These are phyloP conservation scores for Malacoraja senta DNA, from an alignment of 2,797 vertebrate species.

Conservation along the genomic window DNA sequence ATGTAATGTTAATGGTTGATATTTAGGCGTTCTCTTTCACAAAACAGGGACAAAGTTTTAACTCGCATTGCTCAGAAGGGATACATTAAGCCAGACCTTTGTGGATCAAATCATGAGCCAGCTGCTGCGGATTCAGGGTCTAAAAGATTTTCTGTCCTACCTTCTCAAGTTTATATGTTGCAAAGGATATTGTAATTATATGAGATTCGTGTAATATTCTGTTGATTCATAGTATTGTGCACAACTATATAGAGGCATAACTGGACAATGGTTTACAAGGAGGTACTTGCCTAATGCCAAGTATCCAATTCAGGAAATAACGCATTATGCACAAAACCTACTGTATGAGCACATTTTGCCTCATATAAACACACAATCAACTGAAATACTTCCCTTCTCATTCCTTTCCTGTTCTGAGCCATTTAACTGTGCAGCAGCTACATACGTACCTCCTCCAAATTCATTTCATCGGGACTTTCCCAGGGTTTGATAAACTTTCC, in stretches of 20 bases:
- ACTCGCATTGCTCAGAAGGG: background rate
- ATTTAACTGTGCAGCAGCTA: background rate
- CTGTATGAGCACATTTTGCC: background rate
- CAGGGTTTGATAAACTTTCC: constrained; percentile 93
- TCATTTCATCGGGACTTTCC: constrained; percentile 97
- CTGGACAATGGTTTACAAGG: constrained; percentile 5
- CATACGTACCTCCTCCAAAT: constrained; percentile 83
- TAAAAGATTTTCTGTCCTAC: background rate
- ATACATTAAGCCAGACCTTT: background rate
- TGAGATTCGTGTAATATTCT: background rate
- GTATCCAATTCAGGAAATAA: constrained; percentile 9
- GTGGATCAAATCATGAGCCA: background rate
- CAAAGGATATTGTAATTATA: background rate
- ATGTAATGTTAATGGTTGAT: background rate
- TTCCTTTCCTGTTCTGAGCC: background rate
- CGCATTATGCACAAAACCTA: background rate
- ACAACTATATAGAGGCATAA: background rate
- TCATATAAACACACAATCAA: background rate
- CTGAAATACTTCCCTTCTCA: background rate
- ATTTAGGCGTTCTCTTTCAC: background rate
- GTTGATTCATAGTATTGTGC: background rate
- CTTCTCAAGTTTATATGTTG: background rate
- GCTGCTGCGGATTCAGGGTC: background rate
- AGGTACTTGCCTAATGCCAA: background rate
- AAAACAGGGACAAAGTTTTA: background rate